Evolutionary conservation across 2,888 invertebrate species (phyloP).

Genomic region (Macrosoma leucophasiata): DNA sequence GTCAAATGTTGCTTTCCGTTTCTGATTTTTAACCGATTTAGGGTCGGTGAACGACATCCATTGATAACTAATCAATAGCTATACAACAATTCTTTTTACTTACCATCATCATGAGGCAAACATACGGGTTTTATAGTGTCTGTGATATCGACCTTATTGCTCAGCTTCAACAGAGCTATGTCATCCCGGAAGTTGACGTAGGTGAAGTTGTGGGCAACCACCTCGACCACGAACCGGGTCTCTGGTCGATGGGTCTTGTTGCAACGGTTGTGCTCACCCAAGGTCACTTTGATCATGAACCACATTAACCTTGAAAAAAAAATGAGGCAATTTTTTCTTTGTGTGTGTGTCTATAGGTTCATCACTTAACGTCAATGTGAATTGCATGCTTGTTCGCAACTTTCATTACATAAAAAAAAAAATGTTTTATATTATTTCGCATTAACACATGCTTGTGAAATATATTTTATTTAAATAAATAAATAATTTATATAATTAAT

Average conservation of each 20-base stretch:
- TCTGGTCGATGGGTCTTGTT: slow-evolving; percentile 81
- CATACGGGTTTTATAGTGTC: slow-evolving; percentile 89
- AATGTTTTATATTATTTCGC: too few relatives aligned
- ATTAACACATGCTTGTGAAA: too few relatives aligned
- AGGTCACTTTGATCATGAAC: slow-evolving; percentile 92
- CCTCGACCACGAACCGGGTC: slow-evolving; percentile 83
- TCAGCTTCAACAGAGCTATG: slow-evolving; percentile 85
- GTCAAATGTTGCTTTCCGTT: too few relatives aligned
- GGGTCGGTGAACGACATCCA: too few relatives aligned
- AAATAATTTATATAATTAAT: not conserved
- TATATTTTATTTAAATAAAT: slow-evolving; percentile 2
- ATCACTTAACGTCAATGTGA: too few relatives aligned
- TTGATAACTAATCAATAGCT: too few relatives aligned
- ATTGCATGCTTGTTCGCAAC: too few relatives aligned
- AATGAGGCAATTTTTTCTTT: too few relatives aligned
- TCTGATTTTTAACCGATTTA: too few relatives aligned
- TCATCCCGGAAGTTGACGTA: slow-evolving; percentile 90
- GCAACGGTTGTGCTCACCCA: slow-evolving; percentile 91
- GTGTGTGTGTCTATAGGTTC: too few relatives aligned
- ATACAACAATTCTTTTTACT: slow-evolving; percentile 15
- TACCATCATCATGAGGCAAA: slow-evolving; percentile 81
- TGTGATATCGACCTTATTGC: slow-evolving; percentile 84
- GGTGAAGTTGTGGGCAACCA: slow-evolving; percentile 86
- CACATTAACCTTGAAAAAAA: slow-evolving; percentile 83
- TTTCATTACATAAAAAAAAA: too few relatives aligned